Evolutionary conservation across 2,113 vertebrate species (phyloP).

Genomic region (Phocoena phocoena): DNA sequence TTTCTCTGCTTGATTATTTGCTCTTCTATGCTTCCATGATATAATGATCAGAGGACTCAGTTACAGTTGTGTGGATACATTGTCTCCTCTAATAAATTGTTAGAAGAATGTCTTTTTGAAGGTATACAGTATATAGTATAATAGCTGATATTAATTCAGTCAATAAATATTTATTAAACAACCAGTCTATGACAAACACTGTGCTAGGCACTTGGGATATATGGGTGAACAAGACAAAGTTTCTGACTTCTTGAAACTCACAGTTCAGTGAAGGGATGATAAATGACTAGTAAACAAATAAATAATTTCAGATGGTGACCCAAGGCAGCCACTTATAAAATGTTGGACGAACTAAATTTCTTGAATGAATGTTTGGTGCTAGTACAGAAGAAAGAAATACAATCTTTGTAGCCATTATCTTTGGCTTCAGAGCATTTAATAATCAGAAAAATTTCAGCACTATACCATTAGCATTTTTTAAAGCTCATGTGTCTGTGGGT

Average conservation of each 20-base stretch:
- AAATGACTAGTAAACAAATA: background rate
- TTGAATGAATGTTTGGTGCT: slow-evolving; percentile 3
- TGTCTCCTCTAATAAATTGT: background rate
- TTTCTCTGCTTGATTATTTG: background rate
- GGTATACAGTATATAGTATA: background rate
- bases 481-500: background rate
- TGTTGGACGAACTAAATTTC: background rate
- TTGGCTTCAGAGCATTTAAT: background rate
- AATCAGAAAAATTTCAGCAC: background rate
- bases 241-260: background rate
- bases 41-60: background rate
- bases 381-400: background rate
- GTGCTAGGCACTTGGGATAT: background rate
- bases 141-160: background rate
- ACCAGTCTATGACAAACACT: background rate
- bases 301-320: background rate
- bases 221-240: background rate
- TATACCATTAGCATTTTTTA: background rate
- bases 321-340: background rate
- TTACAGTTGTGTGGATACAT: background rate
- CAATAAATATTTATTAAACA: background rate
- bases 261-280: background rate
- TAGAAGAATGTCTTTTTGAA: background rate
- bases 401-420: background rate
- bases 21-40: background rate